phyloP scores from a whole-genome alignment of 2,797 vertebrate species.

The Clarias platycephalus region DNA sequence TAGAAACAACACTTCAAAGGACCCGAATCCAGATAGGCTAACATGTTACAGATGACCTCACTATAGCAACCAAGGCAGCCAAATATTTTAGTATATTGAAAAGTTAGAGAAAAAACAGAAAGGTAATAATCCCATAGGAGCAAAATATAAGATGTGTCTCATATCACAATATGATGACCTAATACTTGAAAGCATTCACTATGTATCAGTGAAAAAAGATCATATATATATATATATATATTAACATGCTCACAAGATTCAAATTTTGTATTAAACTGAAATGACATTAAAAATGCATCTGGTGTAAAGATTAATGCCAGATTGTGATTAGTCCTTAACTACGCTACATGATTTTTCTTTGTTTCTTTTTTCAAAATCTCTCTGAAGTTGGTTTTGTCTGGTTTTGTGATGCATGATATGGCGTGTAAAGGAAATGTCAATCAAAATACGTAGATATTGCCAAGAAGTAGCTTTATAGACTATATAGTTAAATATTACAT shows the following conservation, averaged over 20 bases:
- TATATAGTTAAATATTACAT: neutral
- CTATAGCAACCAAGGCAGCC: neutral
- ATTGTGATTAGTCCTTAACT: neutral
- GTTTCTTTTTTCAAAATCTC: neutral
- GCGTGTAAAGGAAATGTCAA: neutral
- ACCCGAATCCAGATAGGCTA: slow-evolving; percentile 26
- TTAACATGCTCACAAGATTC: neutral
- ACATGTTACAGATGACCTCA: slow-evolving; percentile 21
- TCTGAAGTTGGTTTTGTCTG: neutral
- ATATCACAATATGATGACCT: slow-evolving; percentile 12
- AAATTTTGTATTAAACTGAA: neutral
- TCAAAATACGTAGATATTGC: neutral
- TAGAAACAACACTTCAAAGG: slow-evolving; percentile 40
- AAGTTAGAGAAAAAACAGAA: neutral
- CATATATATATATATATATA: neutral
- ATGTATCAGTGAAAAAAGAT: neutral
- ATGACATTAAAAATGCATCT: neutral
- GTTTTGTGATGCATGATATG: neutral
- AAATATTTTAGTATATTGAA: slow-evolving; percentile 17
- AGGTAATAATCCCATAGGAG: slow-evolving; percentile 18
- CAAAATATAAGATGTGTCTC: slow-evolving; percentile 22
- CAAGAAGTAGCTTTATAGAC: neutral
- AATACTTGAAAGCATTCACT: slow-evolving; percentile 10
- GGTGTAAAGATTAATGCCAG: neutral
- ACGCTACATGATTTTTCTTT: neutral